Conservation (phyloP, 2,888 invertebrate species). For the Xestia sexstrigata region DNA sequence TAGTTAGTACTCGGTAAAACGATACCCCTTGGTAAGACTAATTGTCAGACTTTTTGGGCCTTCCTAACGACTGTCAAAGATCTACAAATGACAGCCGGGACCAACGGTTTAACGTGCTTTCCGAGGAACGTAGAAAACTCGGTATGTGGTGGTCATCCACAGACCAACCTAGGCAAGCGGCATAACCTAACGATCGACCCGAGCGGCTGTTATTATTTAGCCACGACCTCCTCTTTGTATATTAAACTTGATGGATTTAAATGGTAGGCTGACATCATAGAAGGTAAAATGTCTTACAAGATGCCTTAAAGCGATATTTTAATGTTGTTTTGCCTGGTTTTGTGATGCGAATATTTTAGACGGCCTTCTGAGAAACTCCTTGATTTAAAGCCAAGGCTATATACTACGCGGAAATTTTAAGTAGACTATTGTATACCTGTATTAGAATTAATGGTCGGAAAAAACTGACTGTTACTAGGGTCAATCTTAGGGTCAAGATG, state of each 20-base stretch:
- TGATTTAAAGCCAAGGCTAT: constrained; percentile 12
- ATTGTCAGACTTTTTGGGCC: too few relatives aligned
- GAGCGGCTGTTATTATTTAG: too few relatives aligned
- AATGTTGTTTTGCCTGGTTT: constrained; percentile 54
- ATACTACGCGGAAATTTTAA: constrained; percentile 13
- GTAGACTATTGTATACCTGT: background rate
- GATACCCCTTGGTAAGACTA: too few relatives aligned
- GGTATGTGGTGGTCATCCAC: too few relatives aligned
- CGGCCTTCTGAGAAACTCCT: constrained; percentile 52
- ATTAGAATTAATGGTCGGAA: background rate
- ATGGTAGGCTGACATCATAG: constrained; percentile 29
- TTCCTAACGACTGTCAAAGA: too few relatives aligned
- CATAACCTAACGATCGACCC: too few relatives aligned
- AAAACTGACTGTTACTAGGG: background rate
- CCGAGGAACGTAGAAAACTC: too few relatives aligned
- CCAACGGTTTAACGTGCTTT: too few relatives aligned
- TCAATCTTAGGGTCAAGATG: background rate
- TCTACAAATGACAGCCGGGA: too few relatives aligned
- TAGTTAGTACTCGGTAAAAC: too few relatives aligned
- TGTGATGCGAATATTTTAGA: constrained; percentile 23
- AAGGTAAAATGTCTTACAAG: constrained; percentile 16
- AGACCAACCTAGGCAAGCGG: too few relatives aligned
- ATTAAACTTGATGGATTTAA: background rate
- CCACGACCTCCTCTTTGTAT: too few relatives aligned
- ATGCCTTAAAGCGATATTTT: constrained; percentile 35